Evolutionary conservation across 2,888 invertebrate species (phyloP).

Genomic region (Polyploca ridens): DNA sequence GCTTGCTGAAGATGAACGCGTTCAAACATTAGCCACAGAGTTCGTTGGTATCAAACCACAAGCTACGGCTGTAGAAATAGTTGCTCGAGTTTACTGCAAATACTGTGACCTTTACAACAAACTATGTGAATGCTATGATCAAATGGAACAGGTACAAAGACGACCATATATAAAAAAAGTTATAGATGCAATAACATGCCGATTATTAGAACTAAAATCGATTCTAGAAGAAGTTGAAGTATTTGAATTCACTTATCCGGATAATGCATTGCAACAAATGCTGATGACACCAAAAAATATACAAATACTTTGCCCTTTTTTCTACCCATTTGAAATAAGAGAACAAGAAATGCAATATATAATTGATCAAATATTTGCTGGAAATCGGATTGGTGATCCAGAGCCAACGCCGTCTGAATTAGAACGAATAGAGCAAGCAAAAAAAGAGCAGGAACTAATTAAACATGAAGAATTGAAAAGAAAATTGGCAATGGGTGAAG

Average conservation of each 20-base stretch:
- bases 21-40: conserved; percentile 61
- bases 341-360: conserved; percentile 75
- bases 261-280: conserved; percentile 88
- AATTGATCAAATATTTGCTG: conserved; percentile 71
- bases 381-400: conserved; percentile 70
- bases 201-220: conserved; percentile 85
- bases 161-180: conserved; percentile 81
- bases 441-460: conserved; percentile 54
- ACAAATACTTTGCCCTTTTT: conserved; percentile 86
- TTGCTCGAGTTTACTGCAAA: conserved; percentile 79
- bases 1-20: conserved; percentile 58
- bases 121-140: conserved; percentile 85
- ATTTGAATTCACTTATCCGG: conserved; percentile 88
- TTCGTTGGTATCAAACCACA: conserved; percentile 73
- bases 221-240: conserved; percentile 83
- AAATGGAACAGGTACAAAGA: conserved; percentile 86
- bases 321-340: conserved; percentile 85
- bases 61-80: conserved; percentile 73
- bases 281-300: conserved; percentile 88
- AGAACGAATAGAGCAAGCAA: conserved; percentile 56
- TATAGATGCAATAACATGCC: conserved; percentile 84
- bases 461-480: conserved; percentile 52
- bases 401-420: conserved; percentile 66
- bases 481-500: conserved; percentile 59
- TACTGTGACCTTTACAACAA: conserved; percentile 83